phyloP scores from a whole-genome alignment of 1,140 invertebrate genomes.

The Caenorhabditis briggsae region DNA sequence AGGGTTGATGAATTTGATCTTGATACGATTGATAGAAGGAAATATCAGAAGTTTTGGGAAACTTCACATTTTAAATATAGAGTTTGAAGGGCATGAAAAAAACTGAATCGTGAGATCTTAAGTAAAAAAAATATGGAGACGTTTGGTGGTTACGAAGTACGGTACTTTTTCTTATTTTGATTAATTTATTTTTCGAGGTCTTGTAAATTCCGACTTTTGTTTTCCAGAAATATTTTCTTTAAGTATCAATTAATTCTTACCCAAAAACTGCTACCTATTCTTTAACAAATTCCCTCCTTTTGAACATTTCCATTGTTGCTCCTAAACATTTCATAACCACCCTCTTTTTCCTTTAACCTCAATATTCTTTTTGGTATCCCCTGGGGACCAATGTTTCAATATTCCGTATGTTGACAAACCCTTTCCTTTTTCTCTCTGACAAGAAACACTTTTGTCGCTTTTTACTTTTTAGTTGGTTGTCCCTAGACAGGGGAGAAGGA shows the following conservation, averaged over 20 bases:
- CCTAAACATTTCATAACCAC: constrained; percentile 39
- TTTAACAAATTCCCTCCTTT: neutral
- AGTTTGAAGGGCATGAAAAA: too few species aligned
- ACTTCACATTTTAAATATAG: too few species aligned
- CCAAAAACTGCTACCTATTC: neutral
- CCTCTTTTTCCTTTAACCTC: constrained; percentile 46
- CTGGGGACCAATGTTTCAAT: constrained; percentile 50
- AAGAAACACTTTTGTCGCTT: constrained; percentile 47
- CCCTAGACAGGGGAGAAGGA: constrained; percentile 37
- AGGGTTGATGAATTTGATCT: too few species aligned
- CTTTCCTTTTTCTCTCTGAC: constrained; percentile 16
- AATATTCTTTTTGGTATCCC: constrained; percentile 1
- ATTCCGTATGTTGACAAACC: constrained; percentile 55
- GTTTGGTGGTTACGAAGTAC: too few species aligned
- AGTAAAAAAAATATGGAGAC: too few species aligned
- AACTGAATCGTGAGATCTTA: too few species aligned
- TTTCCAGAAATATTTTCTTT: too few species aligned
- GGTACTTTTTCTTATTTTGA: too few species aligned
- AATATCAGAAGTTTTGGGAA: too few species aligned
- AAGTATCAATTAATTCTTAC: neutral
- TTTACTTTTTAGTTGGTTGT: constrained; percentile 18
- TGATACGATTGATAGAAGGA: too few species aligned
- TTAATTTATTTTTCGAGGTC: too few species aligned
- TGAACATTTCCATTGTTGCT: neutral
- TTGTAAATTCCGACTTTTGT: too few species aligned